Percentiles rank a stretch among this genome's conserved stretches.
Conservation (phyloP, 1,140 invertebrate genomes). For the Mercenaria mercenaria region DNA sequence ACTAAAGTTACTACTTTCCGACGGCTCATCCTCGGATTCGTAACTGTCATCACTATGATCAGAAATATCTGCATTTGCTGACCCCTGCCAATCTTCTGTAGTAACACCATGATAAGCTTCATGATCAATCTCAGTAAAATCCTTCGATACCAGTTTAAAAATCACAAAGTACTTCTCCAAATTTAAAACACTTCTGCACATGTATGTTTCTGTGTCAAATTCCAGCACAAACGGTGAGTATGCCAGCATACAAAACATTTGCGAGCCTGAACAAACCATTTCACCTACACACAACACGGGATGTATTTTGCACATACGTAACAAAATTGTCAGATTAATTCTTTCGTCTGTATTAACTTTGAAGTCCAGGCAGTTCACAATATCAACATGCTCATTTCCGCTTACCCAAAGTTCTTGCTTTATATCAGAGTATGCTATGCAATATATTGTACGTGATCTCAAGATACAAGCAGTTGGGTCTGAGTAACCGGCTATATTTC, state of each 20-base stretch:
- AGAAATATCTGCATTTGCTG: neutral
- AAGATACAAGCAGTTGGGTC: slow-evolving; percentile 7
- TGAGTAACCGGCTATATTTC: slow-evolving; percentile 28
- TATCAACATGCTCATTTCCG: slow-evolving; percentile 30
- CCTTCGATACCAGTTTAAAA: neutral
- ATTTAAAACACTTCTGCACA: neutral
- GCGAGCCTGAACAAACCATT: neutral
- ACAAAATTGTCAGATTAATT: slow-evolving; percentile 32
- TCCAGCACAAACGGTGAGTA: slow-evolving; percentile 36
- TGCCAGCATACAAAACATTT: slow-evolving; percentile 39
- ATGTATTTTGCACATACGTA: slow-evolving; percentile 5
- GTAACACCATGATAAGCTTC: slow-evolving; percentile 34
- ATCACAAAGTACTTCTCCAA: neutral
- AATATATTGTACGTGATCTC: neutral
- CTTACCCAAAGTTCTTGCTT: slow-evolving; percentile 41
- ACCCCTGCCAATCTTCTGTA: neutral
- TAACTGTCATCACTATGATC: neutral
- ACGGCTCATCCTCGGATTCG: neutral
- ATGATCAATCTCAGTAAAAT: neutral
- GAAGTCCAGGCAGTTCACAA: slow-evolving; percentile 31
- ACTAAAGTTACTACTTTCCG: neutral
- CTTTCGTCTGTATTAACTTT: slow-evolving; percentile 36
- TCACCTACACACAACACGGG: neutral
- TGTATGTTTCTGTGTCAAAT: slow-evolving; percentile 10
- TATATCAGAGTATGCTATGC: slow-evolving; percentile 13